Conservation (phyloP, 2,888 invertebrate species). For the Epinotia ramella region DNA sequence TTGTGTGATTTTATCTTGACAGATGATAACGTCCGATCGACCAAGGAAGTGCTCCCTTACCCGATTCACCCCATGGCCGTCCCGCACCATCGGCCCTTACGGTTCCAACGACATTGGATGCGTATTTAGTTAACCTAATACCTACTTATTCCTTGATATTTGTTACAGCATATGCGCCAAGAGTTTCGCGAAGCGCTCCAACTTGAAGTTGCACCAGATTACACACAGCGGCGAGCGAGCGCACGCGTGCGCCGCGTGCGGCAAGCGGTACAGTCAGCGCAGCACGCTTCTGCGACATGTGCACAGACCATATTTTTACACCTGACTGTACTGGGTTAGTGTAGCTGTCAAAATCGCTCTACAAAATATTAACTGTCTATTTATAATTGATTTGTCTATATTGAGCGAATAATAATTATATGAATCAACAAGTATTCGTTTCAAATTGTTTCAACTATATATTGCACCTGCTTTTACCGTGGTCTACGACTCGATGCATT, state of each 20-base stretch:
- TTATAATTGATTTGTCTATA: background rate
- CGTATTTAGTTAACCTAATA: no score
- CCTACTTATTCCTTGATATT: background rate
- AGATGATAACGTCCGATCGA: conserved; percentile 91
- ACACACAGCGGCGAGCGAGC: conserved; percentile 81
- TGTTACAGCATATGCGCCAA: conserved; percentile 72
- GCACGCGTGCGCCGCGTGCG: conserved; percentile 77
- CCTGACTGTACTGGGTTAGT: no score
- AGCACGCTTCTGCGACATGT: conserved; percentile 80
- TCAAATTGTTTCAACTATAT: background rate
- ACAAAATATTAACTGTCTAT: background rate
- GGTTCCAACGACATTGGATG: no score
- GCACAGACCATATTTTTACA: conserved; percentile 53
- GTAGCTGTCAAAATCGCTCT: background rate
- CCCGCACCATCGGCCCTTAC: no score
- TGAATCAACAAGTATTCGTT: background rate
- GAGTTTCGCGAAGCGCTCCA: conserved; percentile 80
- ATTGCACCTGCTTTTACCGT: conserved; percentile 30
- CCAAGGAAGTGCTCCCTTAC: conserved; percentile 95
- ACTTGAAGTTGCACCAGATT: conserved; percentile 77
- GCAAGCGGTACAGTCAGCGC: conserved; percentile 80
- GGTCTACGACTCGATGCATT: background rate
- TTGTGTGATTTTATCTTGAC: conserved; percentile 26
- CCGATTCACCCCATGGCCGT: conserved; percentile 90
- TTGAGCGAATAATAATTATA: no score